phyloP scores from a whole-genome alignment of 2,113 vertebrate genomes.

The Felis chaus region DNA sequence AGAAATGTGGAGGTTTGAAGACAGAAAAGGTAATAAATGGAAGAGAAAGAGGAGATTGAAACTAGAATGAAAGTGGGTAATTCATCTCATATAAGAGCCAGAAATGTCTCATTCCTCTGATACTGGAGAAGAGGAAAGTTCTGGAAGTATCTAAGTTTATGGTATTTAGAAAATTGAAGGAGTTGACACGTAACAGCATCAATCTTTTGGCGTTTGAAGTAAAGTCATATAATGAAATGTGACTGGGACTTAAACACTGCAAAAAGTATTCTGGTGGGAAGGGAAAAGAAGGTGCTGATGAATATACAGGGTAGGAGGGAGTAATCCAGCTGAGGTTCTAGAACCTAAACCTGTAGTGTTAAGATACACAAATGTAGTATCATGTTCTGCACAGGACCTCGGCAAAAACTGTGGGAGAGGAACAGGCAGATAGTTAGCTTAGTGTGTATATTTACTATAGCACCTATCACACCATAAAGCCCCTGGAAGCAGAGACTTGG shows the following conservation, averaged over 20 bases:
- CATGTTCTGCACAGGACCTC: background rate
- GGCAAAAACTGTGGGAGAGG: background rate
- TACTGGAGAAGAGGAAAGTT: background rate
- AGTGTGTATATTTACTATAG: background rate
- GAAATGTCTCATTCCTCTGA: constrained; percentile 5
- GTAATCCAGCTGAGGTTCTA: background rate
- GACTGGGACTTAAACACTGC: constrained; percentile 6
- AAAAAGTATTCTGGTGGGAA: constrained; percentile 6
- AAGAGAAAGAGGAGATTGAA: background rate
- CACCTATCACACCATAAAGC: background rate
- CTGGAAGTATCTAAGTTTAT: background rate
- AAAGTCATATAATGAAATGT: background rate
- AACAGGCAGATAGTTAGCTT: background rate
- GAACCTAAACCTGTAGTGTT: background rate
- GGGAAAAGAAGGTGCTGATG: background rate
- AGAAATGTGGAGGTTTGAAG: background rate
- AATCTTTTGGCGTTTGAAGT: background rate
- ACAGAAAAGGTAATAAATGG: background rate
- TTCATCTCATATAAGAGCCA: background rate
- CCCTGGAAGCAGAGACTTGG: background rate
- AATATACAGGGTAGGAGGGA: background rate
- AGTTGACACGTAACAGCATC: background rate
- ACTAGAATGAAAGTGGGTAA: background rate
- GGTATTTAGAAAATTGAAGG: constrained; percentile 47
- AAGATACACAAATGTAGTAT: background rate